Percentiles rank a stretch among this genome's conserved stretches.
These are phyloP conservation scores for Pantherophis guttatus DNA, from an alignment of 2,113 vertebrate genomes.

Conservation along the genomic window DNA sequence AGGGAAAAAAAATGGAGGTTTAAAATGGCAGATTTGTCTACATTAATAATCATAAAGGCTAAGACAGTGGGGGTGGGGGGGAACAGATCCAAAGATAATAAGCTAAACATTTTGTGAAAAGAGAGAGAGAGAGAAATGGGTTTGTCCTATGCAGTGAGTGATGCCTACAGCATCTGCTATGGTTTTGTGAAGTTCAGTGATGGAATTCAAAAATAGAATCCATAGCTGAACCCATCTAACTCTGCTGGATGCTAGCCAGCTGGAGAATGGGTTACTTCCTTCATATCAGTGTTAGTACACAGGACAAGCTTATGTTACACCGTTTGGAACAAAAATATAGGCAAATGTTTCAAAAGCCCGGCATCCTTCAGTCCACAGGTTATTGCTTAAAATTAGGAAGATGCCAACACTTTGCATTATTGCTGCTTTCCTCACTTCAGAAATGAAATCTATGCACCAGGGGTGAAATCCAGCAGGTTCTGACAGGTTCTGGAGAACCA, in stretches of 20 bases:
- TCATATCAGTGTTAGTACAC: background rate
- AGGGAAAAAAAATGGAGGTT: background rate
- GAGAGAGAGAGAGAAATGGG: background rate
- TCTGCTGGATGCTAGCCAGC: background rate
- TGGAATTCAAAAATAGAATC: background rate
- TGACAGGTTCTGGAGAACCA: too few relatives aligned
- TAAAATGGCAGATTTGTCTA: background rate
- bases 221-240: background rate
- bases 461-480: too few relatives aligned
- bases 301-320: background rate
- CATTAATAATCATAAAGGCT: background rate
- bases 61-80: fast-evolving
- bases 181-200: background rate
- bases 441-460: background rate
- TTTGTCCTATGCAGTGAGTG: background rate
- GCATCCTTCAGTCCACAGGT: background rate
- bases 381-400: background rate
- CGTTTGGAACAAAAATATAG: background rate
- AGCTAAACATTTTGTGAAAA: background rate
- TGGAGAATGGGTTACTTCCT: background rate
- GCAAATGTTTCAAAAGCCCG: background rate
- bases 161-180: background rate
- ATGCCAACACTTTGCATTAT: background rate
- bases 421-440: background rate
- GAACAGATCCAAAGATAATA: background rate